phyloP scores from a whole-genome alignment of 2,113 vertebrate genomes.

The Petrocephalus zakoni region DNA sequence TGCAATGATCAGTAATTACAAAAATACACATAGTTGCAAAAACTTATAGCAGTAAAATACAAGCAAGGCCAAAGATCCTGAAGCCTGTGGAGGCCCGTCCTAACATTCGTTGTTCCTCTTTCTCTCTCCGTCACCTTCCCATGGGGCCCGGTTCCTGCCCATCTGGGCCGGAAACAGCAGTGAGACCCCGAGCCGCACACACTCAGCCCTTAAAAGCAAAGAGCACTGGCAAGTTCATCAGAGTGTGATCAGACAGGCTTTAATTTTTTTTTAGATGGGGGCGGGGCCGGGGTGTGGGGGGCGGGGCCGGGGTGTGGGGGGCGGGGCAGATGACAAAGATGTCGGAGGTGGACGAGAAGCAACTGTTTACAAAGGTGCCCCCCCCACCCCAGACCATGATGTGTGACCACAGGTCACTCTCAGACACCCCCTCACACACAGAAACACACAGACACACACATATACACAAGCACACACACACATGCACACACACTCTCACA shows the following conservation, averaged over 20 bases:
- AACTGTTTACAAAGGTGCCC: constrained; percentile 13
- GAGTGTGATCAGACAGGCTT: constrained; percentile 49
- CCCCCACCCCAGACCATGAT: neutral
- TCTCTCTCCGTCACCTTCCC: neutral
- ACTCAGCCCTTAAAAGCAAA: constrained; percentile 41
- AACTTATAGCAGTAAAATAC: neutral
- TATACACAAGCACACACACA: constrained; percentile 45
- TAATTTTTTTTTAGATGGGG: neutral
- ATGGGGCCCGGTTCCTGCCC: neutral
- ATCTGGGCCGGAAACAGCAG: neutral
- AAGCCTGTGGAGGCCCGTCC: neutral
- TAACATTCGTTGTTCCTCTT: neutral
- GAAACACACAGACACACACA: constrained; percentile 42
- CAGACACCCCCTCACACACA: constrained; percentile 13
- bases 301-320: no score
- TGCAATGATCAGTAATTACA: neutral
- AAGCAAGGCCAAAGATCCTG: neutral
- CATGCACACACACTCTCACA: constrained; percentile 44
- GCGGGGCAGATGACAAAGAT: neutral
- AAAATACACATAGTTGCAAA: constrained; percentile 47
- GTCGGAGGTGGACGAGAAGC: neutral
- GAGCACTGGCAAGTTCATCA: constrained; percentile 43
- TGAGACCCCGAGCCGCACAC: neutral
- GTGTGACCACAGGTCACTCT: constrained; percentile 27
- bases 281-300: neutral